Evolutionary conservation across 2,797 vertebrate genomes (phyloP), one percentile per base, ranked within the genome.

Genomic region (Falco novaeseelandiae): DNA sequence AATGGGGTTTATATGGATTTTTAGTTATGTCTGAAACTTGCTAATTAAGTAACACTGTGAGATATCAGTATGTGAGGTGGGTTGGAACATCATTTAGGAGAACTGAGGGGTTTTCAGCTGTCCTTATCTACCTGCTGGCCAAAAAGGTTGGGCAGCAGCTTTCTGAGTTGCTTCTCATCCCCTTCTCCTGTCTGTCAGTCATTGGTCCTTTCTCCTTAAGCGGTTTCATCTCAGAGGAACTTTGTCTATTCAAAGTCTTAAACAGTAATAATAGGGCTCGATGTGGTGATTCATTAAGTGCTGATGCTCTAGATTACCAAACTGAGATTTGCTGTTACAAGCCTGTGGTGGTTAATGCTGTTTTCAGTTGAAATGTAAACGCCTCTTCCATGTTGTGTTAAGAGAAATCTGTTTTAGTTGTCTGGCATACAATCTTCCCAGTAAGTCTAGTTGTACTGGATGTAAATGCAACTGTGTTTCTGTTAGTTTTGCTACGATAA

Each of bases 21-120:
- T 46, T 40, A n/a, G 12, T 40, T 27, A 4, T 38, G 46, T 59
- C 67, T 46, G 38, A 38, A 26, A 32, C 19, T 73, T 72, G 67
- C 44, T 51, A 12, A 13, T 65, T 30, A 22, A 65, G 51, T 42
- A 14, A 6, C 20, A 2, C 15, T 26, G 12, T 30, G 26, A 34
- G 59, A 20, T 0, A 1, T 3, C 12, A 30, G 26, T 57, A 12
- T 5, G 6, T 7, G 36, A 19, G 52, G 18, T 7, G 29, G 13
- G 38, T 16, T 38, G 38, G 61, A 46, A 23, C 59, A 20, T 26
- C 8, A 1, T 14, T 32, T 38, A 40, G 61, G 76, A 22, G 67
- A 30, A 29, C 34, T 12, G 38, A 22, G 29, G 14, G 52, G 32
- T 16, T 32, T 48, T 49, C 13, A 9, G 34, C 58, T 25, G 15